These are phyloP conservation scores for Lipotes vexillifer DNA, from an alignment of 2,113 vertebrate genomes.

Conservation along the genomic window DNA sequence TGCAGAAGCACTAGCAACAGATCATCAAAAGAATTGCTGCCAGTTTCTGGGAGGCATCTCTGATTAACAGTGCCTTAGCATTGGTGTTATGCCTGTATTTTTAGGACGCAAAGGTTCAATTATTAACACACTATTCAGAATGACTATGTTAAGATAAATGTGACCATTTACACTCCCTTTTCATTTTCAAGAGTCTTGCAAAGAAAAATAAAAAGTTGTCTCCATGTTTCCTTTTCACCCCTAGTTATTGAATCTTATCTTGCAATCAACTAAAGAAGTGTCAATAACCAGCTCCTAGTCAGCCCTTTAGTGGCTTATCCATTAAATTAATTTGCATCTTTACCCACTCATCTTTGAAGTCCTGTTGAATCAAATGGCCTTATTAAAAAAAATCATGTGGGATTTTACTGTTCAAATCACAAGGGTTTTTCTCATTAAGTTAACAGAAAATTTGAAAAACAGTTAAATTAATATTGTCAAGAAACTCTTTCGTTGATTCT, in stretches of 20 bases:
- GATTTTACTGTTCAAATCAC: neutral
- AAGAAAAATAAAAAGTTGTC: slow-evolving; percentile 31
- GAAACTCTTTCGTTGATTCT: neutral
- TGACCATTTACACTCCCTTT: slow-evolving; percentile 23
- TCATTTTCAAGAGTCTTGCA: slow-evolving; percentile 21
- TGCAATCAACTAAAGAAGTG: slow-evolving; percentile 35
- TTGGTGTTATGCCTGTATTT: slow-evolving; percentile 5
- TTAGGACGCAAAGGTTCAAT: slow-evolving; percentile 55
- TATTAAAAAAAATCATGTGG: neutral
- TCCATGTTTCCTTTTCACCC: slow-evolving; percentile 12
- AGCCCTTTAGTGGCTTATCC: slow-evolving; percentile 29
- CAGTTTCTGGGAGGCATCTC: neutral
- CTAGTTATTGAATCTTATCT: neutral
- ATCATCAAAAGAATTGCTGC: slow-evolving; percentile 25
- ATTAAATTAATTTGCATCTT: slow-evolving; percentile 46
- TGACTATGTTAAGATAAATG: slow-evolving; percentile 39
- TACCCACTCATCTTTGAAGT: slow-evolving; percentile 3
- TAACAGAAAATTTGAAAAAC: slow-evolving; percentile 27
- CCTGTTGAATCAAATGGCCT: slow-evolving; percentile 33
- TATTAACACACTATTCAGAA: slow-evolving; percentile 54
- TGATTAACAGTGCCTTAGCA: slow-evolving; percentile 34
- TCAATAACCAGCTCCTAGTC: slow-evolving; percentile 37
- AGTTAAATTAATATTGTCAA: slow-evolving; percentile 46
- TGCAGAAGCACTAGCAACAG: neutral
- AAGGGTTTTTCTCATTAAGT: slow-evolving; percentile 23